These are phyloP conservation scores for Pteropus alecto DNA, from an alignment of 2,113 vertebrate species.

Conservation along the genomic window DNA sequence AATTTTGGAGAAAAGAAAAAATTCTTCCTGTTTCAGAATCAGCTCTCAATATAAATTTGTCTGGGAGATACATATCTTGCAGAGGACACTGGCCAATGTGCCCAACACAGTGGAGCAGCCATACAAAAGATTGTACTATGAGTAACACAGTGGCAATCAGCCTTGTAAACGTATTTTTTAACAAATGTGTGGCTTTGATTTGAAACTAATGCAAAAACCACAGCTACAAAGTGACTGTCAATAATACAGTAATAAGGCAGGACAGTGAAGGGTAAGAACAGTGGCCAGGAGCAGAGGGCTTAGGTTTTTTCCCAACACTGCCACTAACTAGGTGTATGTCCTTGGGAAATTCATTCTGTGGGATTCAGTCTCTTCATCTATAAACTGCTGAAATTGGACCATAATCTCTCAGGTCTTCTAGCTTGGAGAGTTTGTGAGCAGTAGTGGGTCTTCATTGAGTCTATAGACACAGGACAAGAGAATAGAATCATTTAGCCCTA, in stretches of 20 bases:
- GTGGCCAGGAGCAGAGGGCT: rapidly evolving
- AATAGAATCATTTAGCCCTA: neutral
- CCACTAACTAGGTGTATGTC: neutral
- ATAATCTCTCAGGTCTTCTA: neutral
- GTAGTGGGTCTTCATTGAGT: neutral
- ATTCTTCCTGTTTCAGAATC: neutral
- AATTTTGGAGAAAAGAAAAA: constrained; percentile 25
- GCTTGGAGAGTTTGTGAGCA: neutral
- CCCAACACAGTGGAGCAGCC: neutral
- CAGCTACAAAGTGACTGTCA: neutral
- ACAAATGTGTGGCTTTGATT: constrained; percentile 1
- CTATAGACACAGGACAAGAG: neutral
- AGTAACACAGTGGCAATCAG: neutral
- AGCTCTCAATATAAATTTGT: neutral
- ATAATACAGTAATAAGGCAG: neutral
- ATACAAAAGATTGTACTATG: rapidly evolving
- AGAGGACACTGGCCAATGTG: neutral
- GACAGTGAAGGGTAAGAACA: rapidly evolving
- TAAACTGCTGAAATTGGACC: neutral
- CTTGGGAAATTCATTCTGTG: neutral
- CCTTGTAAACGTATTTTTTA: neutral
- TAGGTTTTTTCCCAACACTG: rapidly evolving
- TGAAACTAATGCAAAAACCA: neutral
- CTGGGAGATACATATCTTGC: neutral
- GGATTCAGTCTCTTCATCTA: neutral